A percentile compares a stretch with the other conserved stretches of the same genome.
Evolutionary conservation across 2,888 invertebrate genomes (phyloP).

Genomic region (Cheilosia vernalis): DNA sequence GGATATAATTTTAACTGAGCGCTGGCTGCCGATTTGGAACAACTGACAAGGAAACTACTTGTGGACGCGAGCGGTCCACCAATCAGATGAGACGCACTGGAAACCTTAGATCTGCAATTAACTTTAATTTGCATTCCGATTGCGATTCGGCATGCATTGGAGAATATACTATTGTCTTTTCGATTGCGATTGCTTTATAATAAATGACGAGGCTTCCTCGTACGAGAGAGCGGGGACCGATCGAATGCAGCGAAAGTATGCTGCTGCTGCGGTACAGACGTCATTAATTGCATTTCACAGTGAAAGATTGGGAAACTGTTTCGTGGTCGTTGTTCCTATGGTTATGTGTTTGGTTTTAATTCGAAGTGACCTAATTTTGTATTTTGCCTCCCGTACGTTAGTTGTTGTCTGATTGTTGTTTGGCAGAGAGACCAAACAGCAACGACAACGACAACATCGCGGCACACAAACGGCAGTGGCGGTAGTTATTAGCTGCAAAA

Average conservation of each 20-base stretch:
- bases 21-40: slow-evolving; percentile 14
- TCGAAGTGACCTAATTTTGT: slow-evolving; percentile 64
- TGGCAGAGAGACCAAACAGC: slow-evolving; percentile 1
- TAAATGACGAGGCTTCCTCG: slow-evolving; percentile 35
- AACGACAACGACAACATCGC: background rate
- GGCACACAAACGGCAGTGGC: slow-evolving; percentile 16
- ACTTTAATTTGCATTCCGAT: slow-evolving; percentile 50
- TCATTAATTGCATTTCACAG: slow-evolving; percentile 65
- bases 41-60: slow-evolving; percentile 38
- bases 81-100: slow-evolving; percentile 24
- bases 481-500: slow-evolving; percentile 41
- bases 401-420: slow-evolving; percentile 43
- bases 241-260: slow-evolving; percentile 61
- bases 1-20: slow-evolving; percentile 22
- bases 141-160: slow-evolving; percentile 6
- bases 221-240: slow-evolving; percentile 16
- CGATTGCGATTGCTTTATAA: slow-evolving; percentile 38
- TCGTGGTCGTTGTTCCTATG: slow-evolving; percentile 34
- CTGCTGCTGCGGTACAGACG: slow-evolving; percentile 38
- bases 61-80: background rate
- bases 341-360: slow-evolving; percentile 55
- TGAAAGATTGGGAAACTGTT: slow-evolving; percentile 49
- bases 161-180: slow-evolving; percentile 44
- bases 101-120: slow-evolving; percentile 47
- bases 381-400: background rate